These are phyloP conservation scores for Baryphthengus martii DNA, from an alignment of 2,113 vertebrate genomes.

Conservation along the genomic window DNA sequence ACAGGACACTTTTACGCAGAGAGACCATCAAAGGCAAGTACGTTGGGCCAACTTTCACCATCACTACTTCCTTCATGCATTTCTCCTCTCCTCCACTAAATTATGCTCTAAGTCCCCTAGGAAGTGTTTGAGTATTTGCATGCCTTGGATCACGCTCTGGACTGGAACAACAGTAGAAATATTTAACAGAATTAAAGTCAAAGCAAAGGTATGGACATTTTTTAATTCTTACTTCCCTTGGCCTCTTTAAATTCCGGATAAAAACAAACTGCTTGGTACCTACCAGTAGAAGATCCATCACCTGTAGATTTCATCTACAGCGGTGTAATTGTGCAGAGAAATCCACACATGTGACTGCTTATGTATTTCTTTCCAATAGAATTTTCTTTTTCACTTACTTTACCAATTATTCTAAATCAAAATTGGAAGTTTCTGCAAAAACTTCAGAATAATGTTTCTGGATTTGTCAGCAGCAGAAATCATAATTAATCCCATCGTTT, in stretches of 20 bases:
- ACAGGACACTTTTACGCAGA: neutral
- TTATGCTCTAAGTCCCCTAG: neutral
- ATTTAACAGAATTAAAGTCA: neutral
- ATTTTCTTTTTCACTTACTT: neutral
- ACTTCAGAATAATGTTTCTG: neutral
- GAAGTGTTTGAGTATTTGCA: neutral
- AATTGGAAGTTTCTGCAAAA: neutral
- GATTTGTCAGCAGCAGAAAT: neutral
- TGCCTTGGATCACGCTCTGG: neutral
- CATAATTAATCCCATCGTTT: neutral
- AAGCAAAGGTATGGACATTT: neutral
- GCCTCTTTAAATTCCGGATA: neutral
- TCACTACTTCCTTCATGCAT: neutral
- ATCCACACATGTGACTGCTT: neutral
- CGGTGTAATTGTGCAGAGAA: neutral
- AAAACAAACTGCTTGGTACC: neutral
- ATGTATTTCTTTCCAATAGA: accelerated
- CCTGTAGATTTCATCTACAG: neutral
- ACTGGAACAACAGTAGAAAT: neutral
- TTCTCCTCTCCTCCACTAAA: neutral
- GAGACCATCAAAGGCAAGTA: neutral
- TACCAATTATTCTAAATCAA: neutral
- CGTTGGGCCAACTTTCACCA: neutral
- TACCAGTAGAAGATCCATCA: neutral
- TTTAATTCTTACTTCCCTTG: neutral